Conservation (phyloP, 2,888 invertebrate species). For the Lithosia quadra region DNA sequence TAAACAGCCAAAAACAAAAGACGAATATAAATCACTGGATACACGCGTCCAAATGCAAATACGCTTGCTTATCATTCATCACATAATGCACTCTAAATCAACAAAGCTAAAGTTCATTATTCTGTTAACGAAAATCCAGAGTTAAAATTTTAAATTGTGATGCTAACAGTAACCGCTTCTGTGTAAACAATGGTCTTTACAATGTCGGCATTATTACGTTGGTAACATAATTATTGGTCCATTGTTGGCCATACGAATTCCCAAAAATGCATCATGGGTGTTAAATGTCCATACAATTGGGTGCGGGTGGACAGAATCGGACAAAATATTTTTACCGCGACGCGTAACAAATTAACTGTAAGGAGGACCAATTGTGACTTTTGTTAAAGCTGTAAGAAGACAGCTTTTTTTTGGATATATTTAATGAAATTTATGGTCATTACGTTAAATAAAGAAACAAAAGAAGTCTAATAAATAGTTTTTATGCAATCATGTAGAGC, state of each 20-base stretch:
- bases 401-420: constrained; percentile 20
- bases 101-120: constrained; percentile 45
- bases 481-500: constrained; percentile 18
- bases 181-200: constrained; percentile 81
- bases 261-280: constrained; percentile 76
- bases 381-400: constrained; percentile 20
- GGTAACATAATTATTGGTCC: constrained; percentile 79
- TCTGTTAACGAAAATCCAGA: constrained; percentile 14
- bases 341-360: constrained; percentile 76
- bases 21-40: constrained; percentile 81
- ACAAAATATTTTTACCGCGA: constrained; percentile 83
- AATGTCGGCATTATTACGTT: constrained; percentile 79
- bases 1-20: constrained; percentile 86
- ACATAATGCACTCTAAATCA: constrained; percentile 53
- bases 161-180: constrained; percentile 70
- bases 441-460: constrained; percentile 35
- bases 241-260: constrained; percentile 72
- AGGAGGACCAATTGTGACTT: constrained; percentile 47
- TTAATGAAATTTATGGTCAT: constrained; percentile 42
- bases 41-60: constrained; percentile 70
- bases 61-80: constrained; percentile 40
- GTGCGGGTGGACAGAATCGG: constrained; percentile 67
- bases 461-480: constrained; percentile 31
- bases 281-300: constrained; percentile 66
- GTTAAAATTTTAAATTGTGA: constrained; percentile 51